phyloP scores from a whole-genome alignment of 2,113 vertebrate genomes.

The Cyanocitta stelleri region DNA sequence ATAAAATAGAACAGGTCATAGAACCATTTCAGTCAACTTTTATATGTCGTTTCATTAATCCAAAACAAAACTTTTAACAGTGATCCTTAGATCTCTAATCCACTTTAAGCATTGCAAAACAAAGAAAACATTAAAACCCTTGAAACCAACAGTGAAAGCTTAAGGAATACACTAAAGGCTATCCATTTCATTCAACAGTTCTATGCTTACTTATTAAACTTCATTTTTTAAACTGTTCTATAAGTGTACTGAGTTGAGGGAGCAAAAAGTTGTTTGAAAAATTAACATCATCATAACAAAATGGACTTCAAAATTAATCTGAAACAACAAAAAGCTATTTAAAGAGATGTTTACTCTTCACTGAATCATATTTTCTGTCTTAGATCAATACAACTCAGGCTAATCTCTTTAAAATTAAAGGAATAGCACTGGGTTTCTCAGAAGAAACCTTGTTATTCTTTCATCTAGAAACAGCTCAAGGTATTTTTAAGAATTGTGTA shows the following conservation, averaged over 20 bases:
- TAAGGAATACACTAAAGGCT: not conserved
- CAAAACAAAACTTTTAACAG: slow-evolving; percentile 37
- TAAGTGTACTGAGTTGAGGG: not conserved
- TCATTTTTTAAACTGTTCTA: not conserved
- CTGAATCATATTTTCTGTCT: not conserved
- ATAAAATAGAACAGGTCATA: not conserved
- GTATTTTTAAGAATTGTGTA: slow-evolving; percentile 13
- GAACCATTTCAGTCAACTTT: slow-evolving; percentile 1
- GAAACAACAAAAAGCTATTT: not conserved
- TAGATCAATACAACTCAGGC: not conserved
- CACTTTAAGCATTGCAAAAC: slow-evolving; percentile 51
- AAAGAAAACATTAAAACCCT: slow-evolving; percentile 44
- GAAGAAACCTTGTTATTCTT: not conserved
- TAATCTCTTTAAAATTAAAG: not conserved
- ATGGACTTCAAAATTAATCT: not conserved
- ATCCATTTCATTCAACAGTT: not conserved
- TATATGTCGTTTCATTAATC: slow-evolving; percentile 5
- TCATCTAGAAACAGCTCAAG: not conserved
- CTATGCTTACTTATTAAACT: slow-evolving; percentile 4
- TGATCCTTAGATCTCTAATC: slow-evolving; percentile 42
- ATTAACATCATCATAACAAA: not conserved
- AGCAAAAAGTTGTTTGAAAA: slow-evolving; percentile 16
- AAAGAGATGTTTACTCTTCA: not conserved
- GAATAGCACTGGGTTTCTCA: not conserved
- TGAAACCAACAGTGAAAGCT: slow-evolving; percentile 27